Evolutionary conservation across 92 coral and sea anemone genomes (phyloP).

Genomic region (Meandrina meandrites): DNA sequence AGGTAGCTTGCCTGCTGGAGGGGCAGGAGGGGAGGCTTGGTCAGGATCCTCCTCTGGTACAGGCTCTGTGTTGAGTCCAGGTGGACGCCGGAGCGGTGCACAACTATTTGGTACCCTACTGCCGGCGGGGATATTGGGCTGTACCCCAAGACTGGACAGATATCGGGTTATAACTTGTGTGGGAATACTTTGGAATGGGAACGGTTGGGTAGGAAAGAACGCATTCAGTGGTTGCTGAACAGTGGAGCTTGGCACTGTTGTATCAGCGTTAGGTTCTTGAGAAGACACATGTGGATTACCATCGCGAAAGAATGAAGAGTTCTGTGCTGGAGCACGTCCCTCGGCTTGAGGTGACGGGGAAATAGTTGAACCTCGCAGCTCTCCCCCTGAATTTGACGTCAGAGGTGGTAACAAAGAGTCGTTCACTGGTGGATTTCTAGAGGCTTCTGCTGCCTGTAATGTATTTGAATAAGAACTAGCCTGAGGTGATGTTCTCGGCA

Average conservation of each 20-base stretch:
- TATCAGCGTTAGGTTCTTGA: background rate
- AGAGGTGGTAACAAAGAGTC: background rate
- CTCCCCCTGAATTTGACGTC: background rate
- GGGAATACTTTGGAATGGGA: background rate
- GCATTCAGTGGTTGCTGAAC: background rate
- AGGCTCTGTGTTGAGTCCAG: conserved; percentile 50
- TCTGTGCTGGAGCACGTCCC: background rate
- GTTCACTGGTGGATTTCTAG: background rate
- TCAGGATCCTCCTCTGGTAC: conserved; percentile 31
- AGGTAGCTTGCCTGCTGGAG: conserved; percentile 47
- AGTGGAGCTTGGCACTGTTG: background rate
- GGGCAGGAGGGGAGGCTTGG: conserved; percentile 1
- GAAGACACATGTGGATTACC: background rate
- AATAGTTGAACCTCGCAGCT: background rate
- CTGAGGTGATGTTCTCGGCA: background rate
- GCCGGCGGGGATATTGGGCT: background rate
- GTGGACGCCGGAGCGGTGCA: conserved; percentile 48
- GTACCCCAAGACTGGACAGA: conserved; percentile 4
- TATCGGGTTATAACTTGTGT: background rate
- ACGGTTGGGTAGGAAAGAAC: background rate
- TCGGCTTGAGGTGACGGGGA: background rate
- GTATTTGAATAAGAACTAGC: background rate
- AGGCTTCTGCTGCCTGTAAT: background rate
- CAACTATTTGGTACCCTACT: background rate
- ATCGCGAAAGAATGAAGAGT: background rate